These are phyloP conservation scores for Netelia melanura DNA, from an alignment of 2,888 invertebrate genomes.

Conservation along the genomic window DNA sequence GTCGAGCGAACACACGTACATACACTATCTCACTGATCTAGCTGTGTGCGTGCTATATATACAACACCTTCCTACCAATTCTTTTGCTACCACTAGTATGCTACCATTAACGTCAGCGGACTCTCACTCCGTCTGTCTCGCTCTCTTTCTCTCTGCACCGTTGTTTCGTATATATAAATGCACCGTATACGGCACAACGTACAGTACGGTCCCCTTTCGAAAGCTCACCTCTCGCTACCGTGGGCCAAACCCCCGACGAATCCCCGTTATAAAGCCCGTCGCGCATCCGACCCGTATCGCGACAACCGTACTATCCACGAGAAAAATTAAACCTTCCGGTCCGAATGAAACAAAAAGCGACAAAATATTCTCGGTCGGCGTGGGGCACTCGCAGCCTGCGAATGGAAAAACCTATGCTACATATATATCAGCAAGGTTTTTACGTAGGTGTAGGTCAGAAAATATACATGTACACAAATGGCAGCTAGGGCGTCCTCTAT, in stretches of 20 bases:
- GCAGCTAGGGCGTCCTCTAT: no score
- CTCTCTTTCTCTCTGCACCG: constrained; percentile 13
- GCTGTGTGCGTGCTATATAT: background rate
- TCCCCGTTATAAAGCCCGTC: constrained; percentile 64
- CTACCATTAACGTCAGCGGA: constrained; percentile 71
- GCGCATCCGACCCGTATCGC: constrained; percentile 67
- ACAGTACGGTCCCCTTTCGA: background rate
- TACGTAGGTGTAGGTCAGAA: background rate
- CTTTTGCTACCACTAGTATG: constrained; percentile 53
- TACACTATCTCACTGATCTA: constrained; percentile 12
- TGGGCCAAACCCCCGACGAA: constrained; percentile 50
- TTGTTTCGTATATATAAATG: background rate
- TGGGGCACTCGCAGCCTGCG: background rate
- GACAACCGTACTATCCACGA: constrained; percentile 68
- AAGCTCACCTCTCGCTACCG: constrained; percentile 41
- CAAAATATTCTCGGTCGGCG: constrained; percentile 1
- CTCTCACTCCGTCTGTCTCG: constrained; percentile 29
- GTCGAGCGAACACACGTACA: constrained; percentile 56
- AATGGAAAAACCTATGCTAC: constrained; percentile 11
- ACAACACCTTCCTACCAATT: constrained; percentile 57
- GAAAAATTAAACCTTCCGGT: constrained; percentile 67
- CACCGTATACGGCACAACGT: background rate
- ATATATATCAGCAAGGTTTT: background rate
- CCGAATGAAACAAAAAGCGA: constrained; percentile 41
- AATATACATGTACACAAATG: background rate